Base-by-base conservation (phyloP, 2,797 vertebrate species). In the Percopsis omiscomaycus region DNA sequence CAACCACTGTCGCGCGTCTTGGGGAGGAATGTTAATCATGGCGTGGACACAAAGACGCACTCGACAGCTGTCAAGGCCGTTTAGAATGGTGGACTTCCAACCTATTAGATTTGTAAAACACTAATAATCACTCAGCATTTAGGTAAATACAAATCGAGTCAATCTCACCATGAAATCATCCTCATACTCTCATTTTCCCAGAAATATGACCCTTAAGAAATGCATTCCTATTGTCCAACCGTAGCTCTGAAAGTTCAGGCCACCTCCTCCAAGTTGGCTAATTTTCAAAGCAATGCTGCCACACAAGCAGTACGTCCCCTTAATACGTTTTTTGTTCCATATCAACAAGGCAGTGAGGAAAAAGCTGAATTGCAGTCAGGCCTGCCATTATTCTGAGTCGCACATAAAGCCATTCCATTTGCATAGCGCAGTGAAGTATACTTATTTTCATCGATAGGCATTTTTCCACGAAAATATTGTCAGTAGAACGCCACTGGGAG, bases 381-480 rank as follows among this genome's bases (percentile, higher is more conserved):
- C 37, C 54, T 16, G 29, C 45, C 56, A 59, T 75, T 74, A 75
- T 70, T 73, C 48, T n/a, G 16, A 64, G 61, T 66, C 62, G 55
- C 53, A 69, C 57, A 64, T 54, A 75, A 71, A 71, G 65, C 69
- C 29, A 44, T 4, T 32, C 13, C 61, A 71, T 77, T 74, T 65
- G 55, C 63, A 59, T 69, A 61, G 71, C 59, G 47, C 47, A 27
- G 59, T 70, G 66, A 77, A 66, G 71, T 68, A 73, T 77, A 83
- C 82, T 77, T 87, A 86, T 86, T 83, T 84, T 62, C 70, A 85
- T 81, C 53, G 60, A 82, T 75, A 80, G 77, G 81, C 76, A 75
- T 86, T 88, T 87, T 83, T 87, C 83, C 73, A 59, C 82, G 77
- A 77, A 84, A 85, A 83, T 82, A 84, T 80, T 84, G 81, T 81